Conservation (phyloP, 2,797 vertebrate species). For the Malacoctenus gilli region DNA sequence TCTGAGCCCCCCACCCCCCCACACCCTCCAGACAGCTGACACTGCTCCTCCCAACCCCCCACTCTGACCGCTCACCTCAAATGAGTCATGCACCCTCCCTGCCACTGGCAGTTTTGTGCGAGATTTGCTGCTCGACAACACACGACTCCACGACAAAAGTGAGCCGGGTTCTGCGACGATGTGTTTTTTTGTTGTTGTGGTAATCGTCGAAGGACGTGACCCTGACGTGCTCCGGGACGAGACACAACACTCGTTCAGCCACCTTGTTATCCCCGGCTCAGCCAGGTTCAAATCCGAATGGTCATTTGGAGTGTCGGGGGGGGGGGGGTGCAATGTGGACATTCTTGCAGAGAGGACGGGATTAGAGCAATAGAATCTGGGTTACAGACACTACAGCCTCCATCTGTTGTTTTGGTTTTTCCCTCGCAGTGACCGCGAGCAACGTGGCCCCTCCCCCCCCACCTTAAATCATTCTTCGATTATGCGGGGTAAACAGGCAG, state of each 20-base stretch:
- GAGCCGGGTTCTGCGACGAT: too few species aligned
- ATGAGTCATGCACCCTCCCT: slow-evolving; percentile 24
- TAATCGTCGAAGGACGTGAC: not conserved
- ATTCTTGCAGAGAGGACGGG: slow-evolving; percentile 79
- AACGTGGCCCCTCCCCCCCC: not conserved
- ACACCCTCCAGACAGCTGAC: slow-evolving; percentile 71
- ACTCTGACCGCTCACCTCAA: slow-evolving; percentile 26
- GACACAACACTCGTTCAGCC: slow-evolving; percentile 42
- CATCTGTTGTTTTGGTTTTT: slow-evolving; percentile 85
- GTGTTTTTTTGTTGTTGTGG: not conserved
- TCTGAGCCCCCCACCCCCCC: slow-evolving; percentile 29
- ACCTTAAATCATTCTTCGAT: slow-evolving; percentile 52
- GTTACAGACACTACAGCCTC: slow-evolving; percentile 78
- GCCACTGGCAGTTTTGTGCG: not conserved
- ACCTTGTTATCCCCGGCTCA: slow-evolving; percentile 62
- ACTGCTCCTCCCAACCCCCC: slow-evolving; percentile 23
- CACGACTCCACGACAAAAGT: not conserved
- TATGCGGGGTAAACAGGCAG: slow-evolving; percentile 48
- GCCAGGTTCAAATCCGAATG: slow-evolving; percentile 61
- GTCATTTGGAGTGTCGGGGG: slow-evolving; percentile 51
- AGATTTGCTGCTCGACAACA: not conserved
- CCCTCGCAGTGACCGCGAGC: slow-evolving; percentile 1
- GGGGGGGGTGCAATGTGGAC: slow-evolving; percentile 39
- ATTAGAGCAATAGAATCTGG: slow-evolving; percentile 83
- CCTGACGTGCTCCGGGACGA: slow-evolving; percentile 4